Conservation (phyloP, 2,797 vertebrate species). For the Threskiornis aethiopicus region DNA sequence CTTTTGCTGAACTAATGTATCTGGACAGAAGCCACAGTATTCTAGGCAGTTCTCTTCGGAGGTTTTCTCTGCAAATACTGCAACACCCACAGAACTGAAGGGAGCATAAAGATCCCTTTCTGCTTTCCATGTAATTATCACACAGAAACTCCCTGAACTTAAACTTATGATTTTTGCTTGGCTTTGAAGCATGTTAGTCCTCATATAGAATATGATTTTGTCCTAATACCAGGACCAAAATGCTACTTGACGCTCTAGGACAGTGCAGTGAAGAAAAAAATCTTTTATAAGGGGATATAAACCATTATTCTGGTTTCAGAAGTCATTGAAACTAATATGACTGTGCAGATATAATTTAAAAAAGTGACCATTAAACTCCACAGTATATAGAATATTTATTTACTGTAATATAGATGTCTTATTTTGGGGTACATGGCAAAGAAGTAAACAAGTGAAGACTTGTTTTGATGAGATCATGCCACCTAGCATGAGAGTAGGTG, state of each 20-base stretch:
- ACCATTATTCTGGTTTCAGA: neutral
- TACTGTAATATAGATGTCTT: neutral
- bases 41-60: neutral
- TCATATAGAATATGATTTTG: neutral
- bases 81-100: neutral
- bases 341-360: neutral
- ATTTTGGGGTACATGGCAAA: neutral
- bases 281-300: neutral
- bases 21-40: conserved; percentile 10
- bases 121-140: neutral
- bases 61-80: neutral
- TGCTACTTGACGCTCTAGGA: neutral
- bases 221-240: neutral
- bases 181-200: neutral
- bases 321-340: neutral
- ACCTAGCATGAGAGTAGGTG: neutral
- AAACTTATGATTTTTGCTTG: neutral
- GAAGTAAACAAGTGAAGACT: neutral
- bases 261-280: neutral
- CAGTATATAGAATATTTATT: neutral
- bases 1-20: neutral
- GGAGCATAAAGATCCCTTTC: neutral
- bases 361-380: neutral
- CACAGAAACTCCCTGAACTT: neutral
- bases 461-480: neutral